phyloP scores from a whole-genome alignment of 2,113 vertebrate species.

The Gymnorhina tibicen region DNA sequence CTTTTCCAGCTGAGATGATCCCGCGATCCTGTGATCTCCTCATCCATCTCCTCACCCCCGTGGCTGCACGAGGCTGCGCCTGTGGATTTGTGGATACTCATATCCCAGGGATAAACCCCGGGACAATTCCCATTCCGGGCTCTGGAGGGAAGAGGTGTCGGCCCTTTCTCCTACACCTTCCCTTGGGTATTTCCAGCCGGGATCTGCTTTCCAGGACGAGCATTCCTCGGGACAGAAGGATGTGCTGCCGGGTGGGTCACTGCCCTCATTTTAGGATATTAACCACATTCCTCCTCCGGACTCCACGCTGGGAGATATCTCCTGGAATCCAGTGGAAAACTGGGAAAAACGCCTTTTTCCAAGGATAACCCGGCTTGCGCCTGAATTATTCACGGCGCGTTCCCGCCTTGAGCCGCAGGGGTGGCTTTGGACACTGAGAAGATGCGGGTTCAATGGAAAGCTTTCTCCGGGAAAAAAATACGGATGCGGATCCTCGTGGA shows the following conservation, averaged over 20 bases:
- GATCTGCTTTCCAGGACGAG: slow-evolving; percentile 2
- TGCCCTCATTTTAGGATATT: not conserved
- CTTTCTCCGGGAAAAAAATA: not conserved
- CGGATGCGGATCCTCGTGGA: too few species aligned
- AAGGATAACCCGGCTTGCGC: not conserved
- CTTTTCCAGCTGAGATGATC: not conserved
- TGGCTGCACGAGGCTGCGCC: not conserved
- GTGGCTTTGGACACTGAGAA: not conserved
- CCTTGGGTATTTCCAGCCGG: not conserved
- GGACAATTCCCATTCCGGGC: not conserved
- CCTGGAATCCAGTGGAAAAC: not conserved
- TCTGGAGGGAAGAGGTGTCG: not conserved
- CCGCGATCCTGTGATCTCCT: not conserved
- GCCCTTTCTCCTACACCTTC: not conserved
- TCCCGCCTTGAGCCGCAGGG: not conserved
- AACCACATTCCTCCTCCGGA: not conserved
- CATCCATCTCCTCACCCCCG: not conserved
- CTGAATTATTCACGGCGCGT: not conserved
- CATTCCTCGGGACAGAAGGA: not conserved
- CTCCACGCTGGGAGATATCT: not conserved
- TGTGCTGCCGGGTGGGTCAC: not conserved
- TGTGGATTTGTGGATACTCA: not conserved
- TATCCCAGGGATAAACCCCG: not conserved
- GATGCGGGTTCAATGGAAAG: not conserved
- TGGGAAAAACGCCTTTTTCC: not conserved